A percentile compares a stretch with the other conserved stretches of the same genome.
phyloP scores from a whole-genome alignment of 2,113 vertebrate genomes.

The Apeltes quadracus region DNA sequence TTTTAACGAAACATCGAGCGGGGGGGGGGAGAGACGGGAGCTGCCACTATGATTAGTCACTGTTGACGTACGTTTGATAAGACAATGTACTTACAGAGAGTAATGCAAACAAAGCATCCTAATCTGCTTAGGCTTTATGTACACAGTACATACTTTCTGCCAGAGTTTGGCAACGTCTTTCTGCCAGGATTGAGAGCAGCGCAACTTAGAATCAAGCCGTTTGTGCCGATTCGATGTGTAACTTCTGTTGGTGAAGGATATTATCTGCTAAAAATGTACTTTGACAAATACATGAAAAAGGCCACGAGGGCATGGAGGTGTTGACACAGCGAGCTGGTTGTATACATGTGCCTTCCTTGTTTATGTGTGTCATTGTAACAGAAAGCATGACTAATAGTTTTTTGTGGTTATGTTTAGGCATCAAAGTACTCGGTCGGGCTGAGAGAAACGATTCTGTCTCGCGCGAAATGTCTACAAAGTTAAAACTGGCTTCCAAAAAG shows the following conservation, averaged over 20 bases:
- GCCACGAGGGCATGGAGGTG: not conserved
- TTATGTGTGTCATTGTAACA: not conserved
- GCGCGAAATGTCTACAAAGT: not conserved
- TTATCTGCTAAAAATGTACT: not conserved
- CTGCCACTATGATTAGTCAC: conserved; percentile 38
- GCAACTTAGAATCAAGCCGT: not conserved
- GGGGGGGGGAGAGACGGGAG: not conserved
- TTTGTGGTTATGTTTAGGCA: not conserved
- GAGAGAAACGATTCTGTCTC: not conserved
- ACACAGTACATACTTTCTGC: not conserved
- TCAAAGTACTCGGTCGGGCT: not conserved
- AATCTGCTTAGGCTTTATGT: not conserved
- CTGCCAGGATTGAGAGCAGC: not conserved
- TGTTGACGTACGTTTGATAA: conserved; percentile 50
- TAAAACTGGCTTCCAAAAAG: not conserved
- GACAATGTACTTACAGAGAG: conserved; percentile 18
- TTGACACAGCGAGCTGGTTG: not conserved
- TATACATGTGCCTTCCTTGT: not conserved
- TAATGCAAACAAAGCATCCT: conserved; percentile 3
- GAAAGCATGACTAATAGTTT: not conserved
- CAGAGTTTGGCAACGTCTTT: not conserved
- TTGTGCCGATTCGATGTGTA: not conserved
- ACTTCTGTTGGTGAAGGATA: not conserved
- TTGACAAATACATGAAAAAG: not conserved
- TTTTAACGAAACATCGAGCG: conserved; percentile 36